Evolutionary conservation across 2,113 vertebrate genomes (phyloP).

Genomic region (Lota lota): DNA sequence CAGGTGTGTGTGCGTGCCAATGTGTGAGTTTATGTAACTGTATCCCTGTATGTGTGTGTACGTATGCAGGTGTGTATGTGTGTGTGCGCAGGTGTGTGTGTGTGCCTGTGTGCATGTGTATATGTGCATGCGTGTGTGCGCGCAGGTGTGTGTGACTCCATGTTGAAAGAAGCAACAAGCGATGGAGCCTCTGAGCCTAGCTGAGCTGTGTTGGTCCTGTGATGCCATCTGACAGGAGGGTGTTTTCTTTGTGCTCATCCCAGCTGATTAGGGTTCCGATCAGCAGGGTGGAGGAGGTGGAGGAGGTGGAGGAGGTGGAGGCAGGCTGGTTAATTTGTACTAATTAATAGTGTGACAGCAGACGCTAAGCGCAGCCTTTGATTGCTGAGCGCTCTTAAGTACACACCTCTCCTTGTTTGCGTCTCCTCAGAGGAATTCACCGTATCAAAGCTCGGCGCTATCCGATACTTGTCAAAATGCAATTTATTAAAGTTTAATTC

Average conservation of each 20-base stretch:
- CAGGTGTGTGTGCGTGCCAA: conserved; percentile 11
- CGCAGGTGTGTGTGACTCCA: conserved; percentile 32
- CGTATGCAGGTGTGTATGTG: background rate
- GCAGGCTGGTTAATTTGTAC: conserved; percentile 99
- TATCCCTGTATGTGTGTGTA: background rate
- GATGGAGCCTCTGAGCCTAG: conserved; percentile 72
- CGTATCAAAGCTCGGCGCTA: conserved; percentile 98
- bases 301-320: conserved; percentile 67
- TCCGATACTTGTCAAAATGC: conserved; percentile 99
- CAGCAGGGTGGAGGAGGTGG: conserved; percentile 69
- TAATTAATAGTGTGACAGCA: conserved; percentile 99
- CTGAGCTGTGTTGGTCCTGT: conserved; percentile 82
- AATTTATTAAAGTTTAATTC: conserved; percentile 99
- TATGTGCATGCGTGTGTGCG: no score
- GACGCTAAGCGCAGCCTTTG: conserved; percentile 97
- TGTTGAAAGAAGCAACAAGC: conserved; percentile 72
- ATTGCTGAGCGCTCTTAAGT: conserved; percentile 98
- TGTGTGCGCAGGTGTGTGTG: background rate
- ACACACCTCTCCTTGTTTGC: conserved; percentile 91
- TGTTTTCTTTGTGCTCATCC: conserved; percentile 85
- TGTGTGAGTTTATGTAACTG: background rate
- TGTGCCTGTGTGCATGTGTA: conserved; percentile 5
- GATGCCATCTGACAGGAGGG: conserved; percentile 95
- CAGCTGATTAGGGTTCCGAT: conserved; percentile 95
- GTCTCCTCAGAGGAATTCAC: conserved; percentile 95